Evolutionary conservation across 2,797 vertebrate species (phyloP).

Genomic region (Silurus lanzhouensis): DNA sequence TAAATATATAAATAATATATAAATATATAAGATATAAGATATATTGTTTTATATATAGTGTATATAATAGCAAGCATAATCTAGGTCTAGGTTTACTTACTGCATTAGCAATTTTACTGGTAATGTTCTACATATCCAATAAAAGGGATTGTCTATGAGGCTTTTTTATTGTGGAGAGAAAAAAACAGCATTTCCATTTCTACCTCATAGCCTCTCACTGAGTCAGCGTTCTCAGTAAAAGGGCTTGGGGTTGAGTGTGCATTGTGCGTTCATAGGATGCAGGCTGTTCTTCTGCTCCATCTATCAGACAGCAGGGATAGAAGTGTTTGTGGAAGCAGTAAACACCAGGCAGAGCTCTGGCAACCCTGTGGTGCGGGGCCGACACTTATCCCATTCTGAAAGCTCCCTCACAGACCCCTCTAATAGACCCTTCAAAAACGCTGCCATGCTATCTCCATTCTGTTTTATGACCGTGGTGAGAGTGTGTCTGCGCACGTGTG

Average conservation of each 20-base stretch:
- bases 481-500: constrained; percentile 47
- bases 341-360: constrained; percentile 71
- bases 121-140: neutral
- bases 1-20: too few relatives aligned
- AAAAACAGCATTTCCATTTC: neutral
- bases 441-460: constrained; percentile 77
- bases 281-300: constrained; percentile 19
- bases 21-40: too few relatives aligned
- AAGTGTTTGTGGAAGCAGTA: constrained; percentile 69
- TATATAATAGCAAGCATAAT: neutral
- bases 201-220: constrained; percentile 12
- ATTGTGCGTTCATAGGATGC: constrained; percentile 24
- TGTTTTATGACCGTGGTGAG: constrained; percentile 66
- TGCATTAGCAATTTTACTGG: neutral
- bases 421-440: constrained; percentile 80
- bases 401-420: constrained; percentile 60
- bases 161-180: neutral
- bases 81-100: neutral
- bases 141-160: neutral
- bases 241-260: neutral
- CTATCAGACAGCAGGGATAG: constrained; percentile 56
- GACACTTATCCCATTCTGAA: constrained; percentile 72
- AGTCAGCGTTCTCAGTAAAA: constrained; percentile 38
- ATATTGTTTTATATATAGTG: too few relatives aligned
- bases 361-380: constrained; percentile 51